A percentile compares a stretch with the other conserved stretches of the same genome.
Conservation (phyloP, 2,113 vertebrate genomes). For the Equus przewalskii region DNA sequence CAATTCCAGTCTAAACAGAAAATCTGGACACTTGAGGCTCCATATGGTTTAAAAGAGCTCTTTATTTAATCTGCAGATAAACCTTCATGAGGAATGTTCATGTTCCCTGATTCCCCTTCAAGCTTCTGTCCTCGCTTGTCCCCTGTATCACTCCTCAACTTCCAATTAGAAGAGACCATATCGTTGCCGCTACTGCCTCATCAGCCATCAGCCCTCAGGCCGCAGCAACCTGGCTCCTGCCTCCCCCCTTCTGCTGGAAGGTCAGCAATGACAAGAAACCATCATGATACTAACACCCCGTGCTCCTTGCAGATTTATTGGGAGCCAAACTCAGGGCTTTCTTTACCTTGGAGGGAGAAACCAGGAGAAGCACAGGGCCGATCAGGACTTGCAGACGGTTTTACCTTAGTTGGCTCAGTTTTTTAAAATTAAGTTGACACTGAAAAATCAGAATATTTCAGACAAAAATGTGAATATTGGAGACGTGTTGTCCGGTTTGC, state of each 20-base stretch:
- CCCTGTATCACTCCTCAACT: background rate
- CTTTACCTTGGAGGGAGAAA: background rate
- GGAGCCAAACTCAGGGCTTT: background rate
- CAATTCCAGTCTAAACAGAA: slow-evolving; percentile 35
- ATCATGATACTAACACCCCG: background rate
- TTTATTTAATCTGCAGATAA: slow-evolving; percentile 4
- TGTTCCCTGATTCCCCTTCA: background rate
- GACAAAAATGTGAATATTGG: background rate
- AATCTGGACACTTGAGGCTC: background rate
- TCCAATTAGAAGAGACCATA: background rate
- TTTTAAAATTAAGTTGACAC: background rate
- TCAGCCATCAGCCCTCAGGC: background rate
- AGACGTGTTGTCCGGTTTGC: background rate
- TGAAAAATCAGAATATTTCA: slow-evolving; percentile 36
- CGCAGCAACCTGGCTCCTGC: background rate
- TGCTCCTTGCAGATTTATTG: background rate
- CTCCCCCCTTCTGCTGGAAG: background rate
- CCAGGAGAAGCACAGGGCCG: background rate
- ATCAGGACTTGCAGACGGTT: background rate
- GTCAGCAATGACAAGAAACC: background rate
- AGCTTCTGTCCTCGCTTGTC: background rate
- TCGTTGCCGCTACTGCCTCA: background rate
- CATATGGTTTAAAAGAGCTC: background rate
- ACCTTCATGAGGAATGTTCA: background rate
- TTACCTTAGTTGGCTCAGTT: background rate